Conservation (phyloP, 2,888 invertebrate genomes). For the Arctia plantaginis region DNA sequence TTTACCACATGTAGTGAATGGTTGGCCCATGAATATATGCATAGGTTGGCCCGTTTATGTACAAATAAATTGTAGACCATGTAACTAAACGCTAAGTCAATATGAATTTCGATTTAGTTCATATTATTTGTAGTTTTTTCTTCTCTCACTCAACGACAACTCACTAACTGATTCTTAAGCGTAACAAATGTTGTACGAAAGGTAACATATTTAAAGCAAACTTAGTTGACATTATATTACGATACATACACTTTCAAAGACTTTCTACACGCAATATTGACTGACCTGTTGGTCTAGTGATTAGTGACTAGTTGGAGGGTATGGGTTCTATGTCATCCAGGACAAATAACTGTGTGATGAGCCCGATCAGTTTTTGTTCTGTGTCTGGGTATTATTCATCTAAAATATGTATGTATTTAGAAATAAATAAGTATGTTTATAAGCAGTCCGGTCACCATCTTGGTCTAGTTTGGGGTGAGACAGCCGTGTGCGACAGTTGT, state of each 20-base stretch:
- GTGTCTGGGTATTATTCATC: background rate
- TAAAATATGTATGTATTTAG: background rate
- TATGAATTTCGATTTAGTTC: background rate
- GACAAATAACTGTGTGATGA: no score
- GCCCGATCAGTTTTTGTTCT: background rate
- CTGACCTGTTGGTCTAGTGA: no score
- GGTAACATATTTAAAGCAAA: background rate
- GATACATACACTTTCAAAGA: no score
- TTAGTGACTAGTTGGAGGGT: no score
- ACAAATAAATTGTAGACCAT: background rate
- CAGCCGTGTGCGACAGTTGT: no score
- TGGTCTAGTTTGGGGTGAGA: no score
- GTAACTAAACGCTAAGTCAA: background rate
- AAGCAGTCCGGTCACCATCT: no score
- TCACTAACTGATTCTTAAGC: no score
- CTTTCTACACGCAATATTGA: no score
- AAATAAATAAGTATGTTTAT: no score
- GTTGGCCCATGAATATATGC: constrained; percentile 1
- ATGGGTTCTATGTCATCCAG: no score
- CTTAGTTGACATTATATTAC: background rate
- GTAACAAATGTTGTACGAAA: background rate
- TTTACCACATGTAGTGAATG: background rate
- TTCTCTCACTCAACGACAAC: background rate
- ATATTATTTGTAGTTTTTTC: background rate
- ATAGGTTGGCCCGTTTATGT: background rate